These are phyloP conservation scores for Drosophila pseudoananassae DNA, from an alignment of 1,140 invertebrate species.

Conservation along the genomic window DNA sequence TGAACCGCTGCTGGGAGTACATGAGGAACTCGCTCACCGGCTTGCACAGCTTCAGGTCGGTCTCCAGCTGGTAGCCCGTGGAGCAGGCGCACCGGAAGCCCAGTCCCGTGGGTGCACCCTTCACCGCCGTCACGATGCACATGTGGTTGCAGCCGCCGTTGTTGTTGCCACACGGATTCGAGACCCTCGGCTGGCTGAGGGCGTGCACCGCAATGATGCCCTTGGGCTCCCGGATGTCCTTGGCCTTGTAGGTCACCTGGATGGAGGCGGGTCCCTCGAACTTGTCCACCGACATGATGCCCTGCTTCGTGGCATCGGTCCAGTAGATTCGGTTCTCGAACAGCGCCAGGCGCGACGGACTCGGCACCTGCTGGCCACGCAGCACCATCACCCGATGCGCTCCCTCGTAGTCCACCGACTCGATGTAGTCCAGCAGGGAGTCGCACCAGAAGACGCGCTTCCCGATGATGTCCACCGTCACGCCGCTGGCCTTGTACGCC, in stretches of 20 bases:
- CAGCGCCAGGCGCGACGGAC: conserved; percentile 92
- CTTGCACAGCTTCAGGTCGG: conserved; percentile 93
- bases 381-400: conserved; percentile 91
- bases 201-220: conserved; percentile 93
- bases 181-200: conserved; percentile 89
- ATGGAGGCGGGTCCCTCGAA: conserved; percentile 91
- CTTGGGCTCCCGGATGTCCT: conserved; percentile 92
- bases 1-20: conserved; percentile 98
- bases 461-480: conserved; percentile 94
- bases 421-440: conserved; percentile 97
- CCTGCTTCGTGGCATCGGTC: conserved; percentile 98
- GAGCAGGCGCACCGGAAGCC: conserved; percentile 97
- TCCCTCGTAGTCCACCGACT: conserved; percentile 98
- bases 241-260: conserved; percentile 91
- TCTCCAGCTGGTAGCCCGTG: conserved; percentile 92
- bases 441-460: conserved; percentile 98
- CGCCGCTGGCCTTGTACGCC: conserved; percentile 94
- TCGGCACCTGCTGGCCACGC: conserved; percentile 93
- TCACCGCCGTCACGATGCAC: conserved; percentile 94
- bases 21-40: conserved; percentile 96
- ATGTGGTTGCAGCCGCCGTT: conserved; percentile 97
- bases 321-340: conserved; percentile 97
- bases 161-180: conserved; percentile 95
- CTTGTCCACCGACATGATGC: conserved; percentile 96
- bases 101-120: conserved; percentile 90